Base-by-base conservation (phyloP, 23 tunicate genomes). In the Halocynthia roretzi region DNA sequence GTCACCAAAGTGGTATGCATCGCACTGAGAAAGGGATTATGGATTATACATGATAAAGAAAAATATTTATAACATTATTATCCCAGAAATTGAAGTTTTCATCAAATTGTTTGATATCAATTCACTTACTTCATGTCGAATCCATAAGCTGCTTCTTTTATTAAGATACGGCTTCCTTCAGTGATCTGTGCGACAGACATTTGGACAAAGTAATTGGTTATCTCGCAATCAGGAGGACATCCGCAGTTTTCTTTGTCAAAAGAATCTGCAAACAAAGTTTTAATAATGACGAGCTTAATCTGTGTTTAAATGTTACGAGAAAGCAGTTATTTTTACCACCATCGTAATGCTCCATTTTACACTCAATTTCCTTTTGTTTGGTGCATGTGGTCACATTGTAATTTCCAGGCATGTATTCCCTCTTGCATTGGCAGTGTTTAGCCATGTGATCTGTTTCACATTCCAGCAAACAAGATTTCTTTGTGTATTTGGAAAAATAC, bases 401-500 rank as follows among this genome's bases (percentile, higher is more conserved):
- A 8, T 68, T 48, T 8, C 80, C 86, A 8, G 83, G 83, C 77
- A 82, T 76, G 79, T 76, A 82, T 22, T 22, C 66, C 40, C 60
- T 20, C 54, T 61, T 71, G 75, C 93, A 87, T 6, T 86, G 83
- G 50, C 93, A 87, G 19, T 77, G 19, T 31, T 23, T 2, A 53
- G 76, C 19, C 72, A 57, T 54, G 50, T 69, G 65, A 6, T 82
- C 54, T n/a, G 86, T 53, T 61, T 63, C 50, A 72, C 93, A 87
- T 53, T 87, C 93, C 75, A 82, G 20, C 31, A 71, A 8, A 71
- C 93, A 87, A 5, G 72, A 54, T n/a, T 63, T 83, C 53, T 53
- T 22, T 20, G 93, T 52, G 52, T 87, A 87, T 61, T 60, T 62
- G 40, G 50, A 31, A 63, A 61, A 87, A 68, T 51, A 71, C 19